These are phyloP conservation scores for Phaetusa simplex DNA, from an alignment of 2,113 vertebrate species.

Conservation along the genomic window DNA sequence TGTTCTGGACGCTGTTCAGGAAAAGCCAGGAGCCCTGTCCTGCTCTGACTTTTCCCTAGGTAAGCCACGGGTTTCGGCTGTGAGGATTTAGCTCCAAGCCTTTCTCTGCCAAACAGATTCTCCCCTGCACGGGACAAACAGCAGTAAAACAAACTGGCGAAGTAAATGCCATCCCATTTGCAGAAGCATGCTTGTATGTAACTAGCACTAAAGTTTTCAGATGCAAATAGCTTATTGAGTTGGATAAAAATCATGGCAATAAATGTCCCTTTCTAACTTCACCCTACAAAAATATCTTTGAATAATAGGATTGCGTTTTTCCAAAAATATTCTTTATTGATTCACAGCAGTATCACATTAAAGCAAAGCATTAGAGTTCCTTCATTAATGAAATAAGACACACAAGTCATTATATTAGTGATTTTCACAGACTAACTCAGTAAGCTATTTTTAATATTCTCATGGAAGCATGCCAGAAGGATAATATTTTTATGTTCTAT, in stretches of 20 bases:
- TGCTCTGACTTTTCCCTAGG: neutral
- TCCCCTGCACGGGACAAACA: neutral
- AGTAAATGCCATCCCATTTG: neutral
- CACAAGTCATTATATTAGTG: conserved; percentile 40
- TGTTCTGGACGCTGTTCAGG: neutral
- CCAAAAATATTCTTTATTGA: conserved; percentile 47
- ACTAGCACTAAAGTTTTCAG: conserved; percentile 1
- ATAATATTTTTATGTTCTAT: conserved; percentile 59
- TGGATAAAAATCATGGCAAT: conserved; percentile 52
- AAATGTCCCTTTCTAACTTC: conserved; percentile 45
- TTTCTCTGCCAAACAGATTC: neutral
- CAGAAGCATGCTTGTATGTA: neutral
- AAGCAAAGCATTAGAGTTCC: neutral
- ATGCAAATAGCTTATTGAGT: conserved; percentile 46
- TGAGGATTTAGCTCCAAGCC: neutral
- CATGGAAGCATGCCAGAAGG: conserved; percentile 36
- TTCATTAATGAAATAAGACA: conserved; percentile 57
- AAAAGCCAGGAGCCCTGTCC: neutral
- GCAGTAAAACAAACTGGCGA: neutral
- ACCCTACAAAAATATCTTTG: conserved; percentile 41
- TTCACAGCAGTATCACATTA: conserved; percentile 56
- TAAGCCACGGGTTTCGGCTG: neutral
- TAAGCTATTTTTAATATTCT: conserved; percentile 68
- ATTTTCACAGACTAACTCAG: conserved; percentile 52
- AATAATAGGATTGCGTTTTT: conserved; percentile 30